Conservation (phyloP, 2,888 invertebrate species). For the Pelosia muscerda region DNA sequence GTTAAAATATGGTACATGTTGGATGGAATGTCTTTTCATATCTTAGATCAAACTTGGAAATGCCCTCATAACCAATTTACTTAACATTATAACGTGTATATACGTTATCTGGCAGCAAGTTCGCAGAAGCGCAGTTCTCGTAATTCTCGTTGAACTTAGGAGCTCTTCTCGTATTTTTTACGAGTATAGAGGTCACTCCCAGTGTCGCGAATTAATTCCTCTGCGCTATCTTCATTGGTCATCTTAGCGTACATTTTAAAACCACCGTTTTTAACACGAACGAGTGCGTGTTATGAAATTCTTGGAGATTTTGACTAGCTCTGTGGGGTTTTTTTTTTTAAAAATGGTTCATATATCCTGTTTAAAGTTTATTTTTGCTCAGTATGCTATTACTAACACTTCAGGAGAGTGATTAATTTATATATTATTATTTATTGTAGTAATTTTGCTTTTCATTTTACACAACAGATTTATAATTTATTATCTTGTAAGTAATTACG, state of each 20-base stretch:
- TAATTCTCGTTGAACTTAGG: slow-evolving; percentile 43
- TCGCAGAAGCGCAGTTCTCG: slow-evolving; percentile 51
- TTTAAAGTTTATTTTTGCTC: not conserved
- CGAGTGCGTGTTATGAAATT: slow-evolving; percentile 43
- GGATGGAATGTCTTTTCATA: not conserved
- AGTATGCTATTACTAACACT: not conserved
- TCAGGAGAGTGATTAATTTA: too few species aligned
- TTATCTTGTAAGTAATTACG: too few species aligned
- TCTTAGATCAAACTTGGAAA: slow-evolving; percentile 13
- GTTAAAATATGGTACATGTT: too few species aligned
- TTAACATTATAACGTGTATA: slow-evolving; percentile 18
- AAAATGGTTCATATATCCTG: slow-evolving; percentile 12
- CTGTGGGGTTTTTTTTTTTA: slow-evolving; percentile 18
- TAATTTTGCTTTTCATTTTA: too few species aligned
- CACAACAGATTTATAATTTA: too few species aligned
- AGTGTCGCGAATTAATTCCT: slow-evolving; percentile 59
- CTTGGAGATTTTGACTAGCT: slow-evolving; percentile 46
- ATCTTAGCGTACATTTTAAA: slow-evolving; percentile 53
- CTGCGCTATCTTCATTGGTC: slow-evolving; percentile 55
- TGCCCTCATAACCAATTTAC: slow-evolving; percentile 5
- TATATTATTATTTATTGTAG: too few species aligned
- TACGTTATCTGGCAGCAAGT: slow-evolving; percentile 35
- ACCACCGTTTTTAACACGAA: slow-evolving; percentile 53
- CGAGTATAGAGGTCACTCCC: slow-evolving; percentile 52
- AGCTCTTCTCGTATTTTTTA: slow-evolving; percentile 51